Percentiles rank a stretch among this genome's conserved stretches.
phyloP scores from a whole-genome alignment of 2,797 vertebrate genomes.

The Naso thynnoides region DNA sequence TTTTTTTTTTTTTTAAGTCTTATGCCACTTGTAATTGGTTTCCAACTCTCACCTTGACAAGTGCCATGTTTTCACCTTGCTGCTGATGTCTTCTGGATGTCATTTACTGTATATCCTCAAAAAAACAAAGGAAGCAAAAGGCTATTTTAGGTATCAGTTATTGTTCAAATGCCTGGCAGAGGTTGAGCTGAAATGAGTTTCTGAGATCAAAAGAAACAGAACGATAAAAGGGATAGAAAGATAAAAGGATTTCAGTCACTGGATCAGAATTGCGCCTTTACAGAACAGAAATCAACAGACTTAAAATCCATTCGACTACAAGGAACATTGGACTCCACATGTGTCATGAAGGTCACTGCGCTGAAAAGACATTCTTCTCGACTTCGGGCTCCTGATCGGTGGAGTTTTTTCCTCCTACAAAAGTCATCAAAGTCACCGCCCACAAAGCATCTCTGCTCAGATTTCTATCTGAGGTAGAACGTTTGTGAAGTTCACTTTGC shows the following conservation, averaged over 20 bases:
- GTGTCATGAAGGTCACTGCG: constrained; percentile 43
- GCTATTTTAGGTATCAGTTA: constrained; percentile 35
- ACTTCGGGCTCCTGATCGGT: constrained; percentile 31
- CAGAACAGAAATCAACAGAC: constrained; percentile 60
- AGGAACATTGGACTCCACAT: constrained; percentile 21
- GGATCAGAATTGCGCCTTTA: constrained; percentile 53
- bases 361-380: constrained; percentile 39
- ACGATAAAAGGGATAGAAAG: constrained; percentile 64
- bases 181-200: constrained; percentile 73
- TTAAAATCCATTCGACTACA: constrained; percentile 53
- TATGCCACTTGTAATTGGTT: background rate
- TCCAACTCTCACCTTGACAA: constrained; percentile 12
- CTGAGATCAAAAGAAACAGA: constrained; percentile 72
- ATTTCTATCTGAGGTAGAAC: constrained; percentile 1
- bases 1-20: too few species aligned
- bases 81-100: constrained; percentile 14
- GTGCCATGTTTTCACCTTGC: constrained; percentile 27
- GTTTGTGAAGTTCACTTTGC: background rate
- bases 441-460: constrained; percentile 21
- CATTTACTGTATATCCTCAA: constrained; percentile 49
- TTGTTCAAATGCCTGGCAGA: constrained; percentile 48
- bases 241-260: constrained; percentile 70
- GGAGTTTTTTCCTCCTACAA: background rate
- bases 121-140: constrained; percentile 63
- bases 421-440: constrained; percentile 26